Conservation (phyloP, 2,888 invertebrate species). For the Tinea trinotella region DNA sequence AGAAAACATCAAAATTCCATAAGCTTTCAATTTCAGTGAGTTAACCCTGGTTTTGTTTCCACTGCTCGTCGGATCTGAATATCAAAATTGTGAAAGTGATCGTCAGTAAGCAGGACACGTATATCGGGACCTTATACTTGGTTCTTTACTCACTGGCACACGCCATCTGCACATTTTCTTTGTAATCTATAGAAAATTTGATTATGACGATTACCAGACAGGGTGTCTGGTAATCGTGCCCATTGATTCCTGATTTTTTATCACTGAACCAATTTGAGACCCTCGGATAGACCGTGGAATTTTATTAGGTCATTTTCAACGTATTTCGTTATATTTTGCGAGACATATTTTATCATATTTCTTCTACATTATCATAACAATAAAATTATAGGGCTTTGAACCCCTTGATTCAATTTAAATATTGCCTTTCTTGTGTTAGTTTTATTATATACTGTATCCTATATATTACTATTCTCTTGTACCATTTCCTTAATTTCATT, state of each 20-base stretch:
- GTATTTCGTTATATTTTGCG: background rate
- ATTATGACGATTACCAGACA: slow-evolving; percentile 33
- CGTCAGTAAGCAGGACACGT: slow-evolving; percentile 68
- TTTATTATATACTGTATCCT: too few species aligned
- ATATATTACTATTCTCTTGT: too few species aligned
- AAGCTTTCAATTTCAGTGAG: slow-evolving; percentile 69
- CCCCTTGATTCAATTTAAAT: background rate
- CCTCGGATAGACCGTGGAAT: background rate
- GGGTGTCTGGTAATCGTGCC: background rate
- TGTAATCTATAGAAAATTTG: slow-evolving; percentile 67
- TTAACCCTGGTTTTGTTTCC: slow-evolving; percentile 69
- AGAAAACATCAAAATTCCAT: slow-evolving; percentile 65
- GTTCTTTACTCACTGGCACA: slow-evolving; percentile 66
- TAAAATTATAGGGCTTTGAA: background rate
- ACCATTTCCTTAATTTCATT: too few species aligned
- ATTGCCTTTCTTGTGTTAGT: background rate
- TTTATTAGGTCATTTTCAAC: background rate
- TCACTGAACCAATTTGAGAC: slow-evolving; percentile 7
- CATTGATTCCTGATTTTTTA: slow-evolving; percentile 16
- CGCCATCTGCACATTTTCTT: slow-evolving; percentile 67
- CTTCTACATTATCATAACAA: background rate
- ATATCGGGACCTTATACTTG: slow-evolving; percentile 69
- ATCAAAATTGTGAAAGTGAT: slow-evolving; percentile 68
- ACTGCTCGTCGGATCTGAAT: slow-evolving; percentile 66
- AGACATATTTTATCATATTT: slow-evolving; percentile 1